A percentile compares a stretch with the other conserved stretches of the same genome.
Conservation (phyloP, 2,888 invertebrate species). For the Lymantria monacha region DNA sequence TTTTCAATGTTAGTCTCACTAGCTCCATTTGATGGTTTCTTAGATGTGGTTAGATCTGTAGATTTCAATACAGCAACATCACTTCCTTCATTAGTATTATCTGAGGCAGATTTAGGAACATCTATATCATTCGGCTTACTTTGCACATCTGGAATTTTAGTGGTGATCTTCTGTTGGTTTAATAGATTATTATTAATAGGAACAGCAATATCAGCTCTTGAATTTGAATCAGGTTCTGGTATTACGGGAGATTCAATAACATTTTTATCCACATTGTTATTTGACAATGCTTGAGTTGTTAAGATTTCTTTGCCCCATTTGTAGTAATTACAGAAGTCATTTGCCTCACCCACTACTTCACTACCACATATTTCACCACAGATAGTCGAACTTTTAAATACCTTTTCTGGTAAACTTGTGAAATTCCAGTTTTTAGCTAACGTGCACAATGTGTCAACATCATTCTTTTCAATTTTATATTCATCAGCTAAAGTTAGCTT, state of each 20-base stretch:
- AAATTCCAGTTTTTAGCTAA: conserved; percentile 54
- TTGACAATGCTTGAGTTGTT: conserved; percentile 17
- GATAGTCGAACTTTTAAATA: conserved; percentile 38
- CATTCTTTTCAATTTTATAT: conserved; percentile 36
- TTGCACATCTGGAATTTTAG: conserved; percentile 10
- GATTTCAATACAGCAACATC: conserved; percentile 8
- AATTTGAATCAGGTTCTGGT: conserved; percentile 9
- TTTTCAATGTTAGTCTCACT: conserved; percentile 3
- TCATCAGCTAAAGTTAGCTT: conserved; percentile 43
- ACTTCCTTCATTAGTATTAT: conserved; percentile 8
- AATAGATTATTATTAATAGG: conserved; percentile 6
- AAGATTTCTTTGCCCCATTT: conserved; percentile 53
- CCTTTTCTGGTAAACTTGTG: conserved; percentile 40
- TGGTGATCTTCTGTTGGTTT: conserved; percentile 5
- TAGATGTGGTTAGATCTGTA: conserved; percentile 12
- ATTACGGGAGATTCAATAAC: conserved; percentile 8
- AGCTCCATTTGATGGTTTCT: conserved; percentile 7
- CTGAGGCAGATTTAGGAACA: conserved; percentile 14
- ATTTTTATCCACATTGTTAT: conserved; percentile 16
- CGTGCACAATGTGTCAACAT: conserved; percentile 48
- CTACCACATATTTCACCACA: conserved; percentile 60
- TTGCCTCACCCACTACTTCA: conserved; percentile 46
- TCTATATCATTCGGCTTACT: conserved; percentile 15
- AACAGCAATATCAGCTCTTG: conserved; percentile 11
- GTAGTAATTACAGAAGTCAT: conserved; percentile 67